phyloP scores from a whole-genome alignment of 2,113 vertebrate species.

The Gambusia affinis region DNA sequence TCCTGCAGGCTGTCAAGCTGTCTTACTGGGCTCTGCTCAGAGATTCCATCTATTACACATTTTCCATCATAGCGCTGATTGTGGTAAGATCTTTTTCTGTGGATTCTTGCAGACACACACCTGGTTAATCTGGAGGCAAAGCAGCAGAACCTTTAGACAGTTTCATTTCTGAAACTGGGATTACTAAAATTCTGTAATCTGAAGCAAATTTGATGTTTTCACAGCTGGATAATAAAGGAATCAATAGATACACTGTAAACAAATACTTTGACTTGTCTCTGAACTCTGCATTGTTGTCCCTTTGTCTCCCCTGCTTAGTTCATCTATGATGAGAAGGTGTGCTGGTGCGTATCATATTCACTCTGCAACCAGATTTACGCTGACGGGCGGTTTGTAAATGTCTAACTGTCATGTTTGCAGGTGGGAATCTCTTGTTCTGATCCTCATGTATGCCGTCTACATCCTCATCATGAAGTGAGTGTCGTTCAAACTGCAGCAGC shows the following conservation, averaged over 20 bases:
- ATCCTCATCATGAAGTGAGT: slow-evolving; percentile 98
- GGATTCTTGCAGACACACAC: too few relatives aligned
- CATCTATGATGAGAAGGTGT: slow-evolving; percentile 94
- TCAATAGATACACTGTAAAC: not conserved
- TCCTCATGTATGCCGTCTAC: slow-evolving; percentile 91
- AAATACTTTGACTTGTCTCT: not conserved
- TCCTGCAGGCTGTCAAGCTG: slow-evolving; percentile 86
- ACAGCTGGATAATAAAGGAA: not conserved
- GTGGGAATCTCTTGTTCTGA: slow-evolving; percentile 93
- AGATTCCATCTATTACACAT: slow-evolving; percentile 89
- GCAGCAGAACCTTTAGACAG: not conserved
- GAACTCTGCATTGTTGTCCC: not conserved
- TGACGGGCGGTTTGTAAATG: not conserved
- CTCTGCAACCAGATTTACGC: not conserved
- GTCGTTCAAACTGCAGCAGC: not conserved
- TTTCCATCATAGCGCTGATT: slow-evolving; percentile 90
- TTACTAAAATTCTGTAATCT: not conserved
- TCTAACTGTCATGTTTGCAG: slow-evolving; percentile 67
- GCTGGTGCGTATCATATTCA: slow-evolving; percentile 84
- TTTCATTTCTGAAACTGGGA: not conserved
- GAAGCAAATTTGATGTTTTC: not conserved
- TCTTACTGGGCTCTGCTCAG: slow-evolving; percentile 91
- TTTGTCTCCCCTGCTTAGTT: slow-evolving; percentile 83
- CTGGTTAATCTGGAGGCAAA: not conserved
- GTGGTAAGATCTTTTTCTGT: slow-evolving; percentile 81